Evolutionary conservation across 2,888 invertebrate species (phyloP), one percentile per base, ranked within the genome.

Genomic region (Torymus auratus): DNA sequence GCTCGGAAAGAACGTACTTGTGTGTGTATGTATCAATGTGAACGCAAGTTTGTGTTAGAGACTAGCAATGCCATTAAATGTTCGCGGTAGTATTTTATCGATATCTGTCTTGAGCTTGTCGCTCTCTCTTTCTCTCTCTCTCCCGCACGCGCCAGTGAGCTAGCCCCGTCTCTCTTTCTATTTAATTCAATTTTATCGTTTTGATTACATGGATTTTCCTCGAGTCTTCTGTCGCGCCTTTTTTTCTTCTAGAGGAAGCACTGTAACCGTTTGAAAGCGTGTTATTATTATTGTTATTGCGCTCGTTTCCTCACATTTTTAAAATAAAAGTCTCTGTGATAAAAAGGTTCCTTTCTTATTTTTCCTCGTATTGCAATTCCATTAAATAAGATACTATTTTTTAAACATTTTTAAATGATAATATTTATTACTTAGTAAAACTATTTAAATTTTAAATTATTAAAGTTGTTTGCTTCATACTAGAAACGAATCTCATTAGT

Each of bases 1-100:
- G 74, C 69, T 74, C 41, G 15, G 65, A 53, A 60, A 3, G 41
- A 14, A 7, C 14, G 23, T 1, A 14, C 50, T 2, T 20, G 12
- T 28, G 68, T 28, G 28, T 2, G 60, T 17, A 50, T 11, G 41
- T 58, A 28, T 70, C 28, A 20, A 62, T 65, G 50, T 13, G 52
- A 17, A 56, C 28, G 67, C 41, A 58, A 58, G 41, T 7, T 41
- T 41, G 71, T 60, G 41, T 65, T 68, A 52, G 79, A 74, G 61
- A 74, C 64, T 56, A 79, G 79, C 70, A 69, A 56, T 74, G 62
- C 69, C 74, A 79, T 79, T 79, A 79, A 74, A 74, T 75, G 55
- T 71, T 76, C 60, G 71, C 56, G 52, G 55, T 75, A 75, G 75
- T 80, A 71, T 80, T 80, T 76, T 76, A 76, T 80, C 75, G 75